Evolutionary conservation across 2,797 vertebrate genomes (phyloP).

Genomic region (Anguilla megastoma): DNA sequence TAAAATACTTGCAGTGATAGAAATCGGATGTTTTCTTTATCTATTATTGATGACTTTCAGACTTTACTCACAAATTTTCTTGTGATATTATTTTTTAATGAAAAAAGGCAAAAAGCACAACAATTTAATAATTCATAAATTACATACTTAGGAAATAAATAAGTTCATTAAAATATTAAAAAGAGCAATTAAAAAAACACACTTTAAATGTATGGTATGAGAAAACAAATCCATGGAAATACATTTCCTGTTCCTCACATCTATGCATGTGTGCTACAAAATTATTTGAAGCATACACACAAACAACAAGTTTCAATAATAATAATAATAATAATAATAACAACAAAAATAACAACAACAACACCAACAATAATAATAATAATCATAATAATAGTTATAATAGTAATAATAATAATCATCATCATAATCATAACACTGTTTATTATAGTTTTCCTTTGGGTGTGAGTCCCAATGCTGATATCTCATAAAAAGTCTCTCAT

Average conservation of each 20-base stretch:
- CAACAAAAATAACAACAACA: too few relatives aligned
- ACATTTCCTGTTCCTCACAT: neutral
- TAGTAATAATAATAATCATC: neutral
- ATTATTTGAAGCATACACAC: neutral
- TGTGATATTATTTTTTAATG: neutral
- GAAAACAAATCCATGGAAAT: neutral
- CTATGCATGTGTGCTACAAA: neutral
- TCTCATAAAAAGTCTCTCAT: neutral
- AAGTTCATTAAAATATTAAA: neutral
- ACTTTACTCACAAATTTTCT: neutral
- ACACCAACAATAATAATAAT: too few relatives aligned
- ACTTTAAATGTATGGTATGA: neutral
- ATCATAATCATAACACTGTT: neutral
- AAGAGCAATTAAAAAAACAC: neutral
- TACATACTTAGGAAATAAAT: neutral
- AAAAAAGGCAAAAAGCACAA: neutral
- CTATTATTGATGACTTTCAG: neutral
- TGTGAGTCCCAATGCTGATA: neutral
- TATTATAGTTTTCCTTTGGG: neutral
- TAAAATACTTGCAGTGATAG: neutral
- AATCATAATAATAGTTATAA: neutral
- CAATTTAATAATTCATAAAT: neutral
- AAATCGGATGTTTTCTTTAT: neutral
- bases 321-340: neutral
- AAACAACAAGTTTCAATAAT: neutral